These are phyloP conservation scores for Notocelia uddmanniana DNA, from an alignment of 2,888 invertebrate species.

Conservation along the genomic window DNA sequence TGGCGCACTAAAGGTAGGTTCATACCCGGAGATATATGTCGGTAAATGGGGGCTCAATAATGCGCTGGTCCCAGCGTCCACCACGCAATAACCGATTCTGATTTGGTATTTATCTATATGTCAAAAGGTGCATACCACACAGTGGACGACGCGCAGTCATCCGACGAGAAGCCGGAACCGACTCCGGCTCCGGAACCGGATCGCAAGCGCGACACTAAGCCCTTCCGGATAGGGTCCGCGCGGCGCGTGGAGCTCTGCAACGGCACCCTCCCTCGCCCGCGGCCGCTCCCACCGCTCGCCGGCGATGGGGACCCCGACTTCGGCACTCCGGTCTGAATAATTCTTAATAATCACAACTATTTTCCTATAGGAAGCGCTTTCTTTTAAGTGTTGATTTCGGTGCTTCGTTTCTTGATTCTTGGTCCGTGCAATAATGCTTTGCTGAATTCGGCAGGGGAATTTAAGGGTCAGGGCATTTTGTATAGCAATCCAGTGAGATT, in stretches of 20 bases:
- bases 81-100: not conserved
- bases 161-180: constrained; percentile 64
- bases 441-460: not conserved
- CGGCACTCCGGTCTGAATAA: constrained; percentile 87
- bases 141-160: constrained; percentile 72
- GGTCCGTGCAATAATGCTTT: not conserved
- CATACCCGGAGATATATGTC: no score
- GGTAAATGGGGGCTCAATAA: no score
- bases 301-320: constrained; percentile 89
- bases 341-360: no score
- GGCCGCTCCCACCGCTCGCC: constrained; percentile 62
- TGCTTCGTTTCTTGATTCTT: constrained; percentile 13
- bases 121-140: constrained; percentile 71
- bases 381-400: not conserved
- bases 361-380: constrained; percentile 3
- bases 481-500: no score
- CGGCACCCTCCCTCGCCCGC: constrained; percentile 56
- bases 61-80: no score
- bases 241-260: constrained; percentile 70
- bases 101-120: not conserved
- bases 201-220: constrained; percentile 50
- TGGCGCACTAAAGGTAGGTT: constrained; percentile 71
- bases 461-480: no score
- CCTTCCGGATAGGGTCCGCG: constrained; percentile 78
- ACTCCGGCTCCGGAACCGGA: constrained; percentile 19